Base-by-base conservation (phyloP, 1,140 invertebrate genomes). In the Gryllus bimaculatus region DNA sequence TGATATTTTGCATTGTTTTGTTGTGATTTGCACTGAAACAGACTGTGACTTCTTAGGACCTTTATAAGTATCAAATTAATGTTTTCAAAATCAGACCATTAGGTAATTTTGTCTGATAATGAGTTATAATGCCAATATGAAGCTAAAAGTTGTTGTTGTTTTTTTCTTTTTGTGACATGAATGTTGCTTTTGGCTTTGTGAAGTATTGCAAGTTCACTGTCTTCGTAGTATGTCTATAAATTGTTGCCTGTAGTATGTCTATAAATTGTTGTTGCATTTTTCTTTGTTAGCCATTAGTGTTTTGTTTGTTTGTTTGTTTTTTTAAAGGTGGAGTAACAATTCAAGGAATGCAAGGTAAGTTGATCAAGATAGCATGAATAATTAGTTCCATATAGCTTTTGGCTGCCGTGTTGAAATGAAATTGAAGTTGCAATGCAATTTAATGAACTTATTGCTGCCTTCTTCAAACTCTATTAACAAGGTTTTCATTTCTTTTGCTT, bases 311-410 rank as follows among this genome's bases (percentile, higher is more conserved):
- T 78, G 48, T 78, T 78, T 39, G 15, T 78, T 78, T 78, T 54
- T 78, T 78, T 86, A 87, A 87, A 87, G 86, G 88, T 88, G 85
- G 85, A 77, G 86, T 90, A 76, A 86, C 88, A 81, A 90, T 90
- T 83, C 85, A 87, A 81, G 89, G 88, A 80, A 87, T 88, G 85
- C 87, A 88, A 85, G 88, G 88, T 89, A 83, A 85, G 86, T 84
- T 80, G 78, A 76, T 39, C 26, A 39, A 39, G 26, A 76, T 20
- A 78, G 48, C n/a, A 48, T 48, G 75, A n/a, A 78, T 20, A 39
- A 10, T 78, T 73, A 18, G 48, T 21, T 80, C 48, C n/a, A 12
- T 21, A 15, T 26, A 39, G n/a, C 15, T 54, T 21, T 48, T 74
- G 78, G 78, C 54, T 48, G 77, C 77, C 77, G 73, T 54, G 39